Percentiles rank a stretch among this genome's conserved stretches.
These are phyloP conservation scores for Argyra leucocephala DNA, from an alignment of 2,888 invertebrate genomes.

Conservation along the genomic window DNA sequence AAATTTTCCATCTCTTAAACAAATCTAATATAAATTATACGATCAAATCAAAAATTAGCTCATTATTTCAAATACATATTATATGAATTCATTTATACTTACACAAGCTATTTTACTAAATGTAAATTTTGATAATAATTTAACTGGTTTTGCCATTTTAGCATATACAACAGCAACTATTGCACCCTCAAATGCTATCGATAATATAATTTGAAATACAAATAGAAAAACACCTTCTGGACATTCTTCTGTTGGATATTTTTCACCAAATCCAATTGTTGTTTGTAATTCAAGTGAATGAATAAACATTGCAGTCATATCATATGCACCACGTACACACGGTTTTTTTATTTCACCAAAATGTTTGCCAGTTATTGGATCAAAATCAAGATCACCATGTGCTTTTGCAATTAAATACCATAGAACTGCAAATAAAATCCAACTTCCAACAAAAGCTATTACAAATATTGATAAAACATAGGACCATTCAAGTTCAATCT, in stretches of 20 bases:
- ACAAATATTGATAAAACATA: constrained; percentile 82
- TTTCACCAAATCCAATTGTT: constrained; percentile 74
- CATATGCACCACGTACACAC: constrained; percentile 52
- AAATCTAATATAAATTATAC: constrained; percentile 47
- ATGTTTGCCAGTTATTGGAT: constrained; percentile 42
- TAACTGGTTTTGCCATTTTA: constrained; percentile 68
- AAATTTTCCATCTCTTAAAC: constrained; percentile 65
- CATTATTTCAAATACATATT: not conserved
- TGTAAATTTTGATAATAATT: constrained; percentile 64
- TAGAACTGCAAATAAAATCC: constrained; percentile 67
- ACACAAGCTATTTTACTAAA: constrained; percentile 69
- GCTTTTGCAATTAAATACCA: constrained; percentile 69
- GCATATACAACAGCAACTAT: constrained; percentile 61
- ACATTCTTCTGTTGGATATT: constrained; percentile 74
- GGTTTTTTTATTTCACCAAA: constrained; percentile 43
- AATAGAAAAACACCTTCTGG: constrained; percentile 74
- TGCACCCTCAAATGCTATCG: constrained; percentile 49
- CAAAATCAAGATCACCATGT: constrained; percentile 65
- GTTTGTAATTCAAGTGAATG: constrained; percentile 82
- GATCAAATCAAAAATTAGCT: not conserved
- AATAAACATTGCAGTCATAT: constrained; percentile 59
- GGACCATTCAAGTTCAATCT: constrained; percentile 69
- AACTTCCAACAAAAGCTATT: constrained; percentile 71
- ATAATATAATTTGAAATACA: constrained; percentile 68
- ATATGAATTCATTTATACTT: constrained; percentile 36